Conservation (phyloP, 2,797 vertebrate species). For the Microctenopoma steveboyesi region DNA sequence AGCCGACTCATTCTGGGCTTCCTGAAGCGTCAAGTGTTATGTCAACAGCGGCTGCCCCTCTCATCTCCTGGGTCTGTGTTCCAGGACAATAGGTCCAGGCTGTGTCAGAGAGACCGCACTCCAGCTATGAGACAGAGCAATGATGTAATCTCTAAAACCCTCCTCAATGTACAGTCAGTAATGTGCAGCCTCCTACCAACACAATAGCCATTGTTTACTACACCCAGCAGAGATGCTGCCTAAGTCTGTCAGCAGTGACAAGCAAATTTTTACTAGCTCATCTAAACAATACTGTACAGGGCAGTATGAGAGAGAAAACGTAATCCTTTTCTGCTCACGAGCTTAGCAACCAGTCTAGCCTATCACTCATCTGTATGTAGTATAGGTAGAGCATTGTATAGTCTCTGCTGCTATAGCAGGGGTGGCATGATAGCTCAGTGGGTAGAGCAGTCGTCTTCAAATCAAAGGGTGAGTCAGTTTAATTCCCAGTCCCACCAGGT, state of each 20-base stretch:
- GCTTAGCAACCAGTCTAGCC: neutral
- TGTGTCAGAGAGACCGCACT: constrained; percentile 34
- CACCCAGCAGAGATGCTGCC: constrained; percentile 8
- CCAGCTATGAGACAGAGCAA: constrained; percentile 48
- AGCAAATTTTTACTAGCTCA: neutral
- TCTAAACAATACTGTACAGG: neutral
- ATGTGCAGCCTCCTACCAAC: constrained; percentile 37
- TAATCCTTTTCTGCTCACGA: neutral
- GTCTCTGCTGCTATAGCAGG: neutral
- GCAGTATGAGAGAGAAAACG: neutral
- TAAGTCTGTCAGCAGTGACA: constrained; percentile 1
- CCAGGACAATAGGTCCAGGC: constrained; percentile 56
- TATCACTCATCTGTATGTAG: neutral
- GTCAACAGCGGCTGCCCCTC: constrained; percentile 36
- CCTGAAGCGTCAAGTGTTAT: constrained; percentile 47
- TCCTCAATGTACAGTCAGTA: constrained; percentile 38
- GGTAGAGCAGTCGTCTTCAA: no score
- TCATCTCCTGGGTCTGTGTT: constrained; percentile 55
- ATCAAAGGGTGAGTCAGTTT: no score
- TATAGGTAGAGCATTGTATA: neutral
- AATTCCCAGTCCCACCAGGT: no score
- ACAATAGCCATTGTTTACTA: constrained; percentile 26
- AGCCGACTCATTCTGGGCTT: constrained; percentile 46
- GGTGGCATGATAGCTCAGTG: no score
- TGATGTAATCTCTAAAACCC: constrained; percentile 55